phyloP scores from a whole-genome alignment of 1,140 invertebrate species.

The Dendroctonus ponderosae region DNA sequence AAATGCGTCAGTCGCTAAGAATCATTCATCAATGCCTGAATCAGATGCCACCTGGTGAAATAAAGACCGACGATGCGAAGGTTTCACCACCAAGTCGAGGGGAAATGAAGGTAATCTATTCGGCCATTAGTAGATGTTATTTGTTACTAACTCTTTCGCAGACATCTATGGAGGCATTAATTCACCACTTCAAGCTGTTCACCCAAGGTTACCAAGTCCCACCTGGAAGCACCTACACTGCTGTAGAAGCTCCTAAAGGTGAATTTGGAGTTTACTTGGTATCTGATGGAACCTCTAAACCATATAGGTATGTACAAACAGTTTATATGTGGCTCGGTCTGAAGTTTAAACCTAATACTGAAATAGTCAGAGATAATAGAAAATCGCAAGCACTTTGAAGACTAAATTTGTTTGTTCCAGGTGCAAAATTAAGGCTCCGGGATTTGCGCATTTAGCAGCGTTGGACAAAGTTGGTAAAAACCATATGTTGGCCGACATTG shows the following conservation, averaged over 20 bases:
- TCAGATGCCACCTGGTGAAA: constrained; percentile 87
- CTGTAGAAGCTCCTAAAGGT: constrained; percentile 95
- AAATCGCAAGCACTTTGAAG: neutral
- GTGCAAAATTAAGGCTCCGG: constrained; percentile 97
- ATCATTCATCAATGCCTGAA: constrained; percentile 97
- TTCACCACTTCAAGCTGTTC: constrained; percentile 98
- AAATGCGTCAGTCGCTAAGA: constrained; percentile 93
- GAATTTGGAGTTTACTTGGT: constrained; percentile 98
- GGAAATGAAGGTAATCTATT: constrained; percentile 82
- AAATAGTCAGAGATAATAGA: neutral
- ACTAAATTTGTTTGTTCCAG: constrained; percentile 5
- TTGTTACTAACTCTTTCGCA: constrained; percentile 48
- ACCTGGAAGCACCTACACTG: constrained; percentile 91
- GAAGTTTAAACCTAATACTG: neutral
- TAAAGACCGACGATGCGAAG: constrained; percentile 94
- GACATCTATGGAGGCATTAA: constrained; percentile 97
- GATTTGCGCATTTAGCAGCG: constrained; percentile 90
- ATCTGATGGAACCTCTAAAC: constrained; percentile 91
- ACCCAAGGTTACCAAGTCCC: constrained; percentile 97
- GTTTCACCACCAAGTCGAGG: constrained; percentile 83
- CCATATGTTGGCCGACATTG: constrained; percentile 91
- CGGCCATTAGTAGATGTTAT: neutral
- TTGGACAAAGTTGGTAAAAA: constrained; percentile 84
- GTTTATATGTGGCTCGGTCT: neutral
- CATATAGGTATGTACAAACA: constrained; percentile 65